These are phyloP conservation scores for Tenthredo livida DNA, from an alignment of 2,888 invertebrate species.

Conservation along the genomic window DNA sequence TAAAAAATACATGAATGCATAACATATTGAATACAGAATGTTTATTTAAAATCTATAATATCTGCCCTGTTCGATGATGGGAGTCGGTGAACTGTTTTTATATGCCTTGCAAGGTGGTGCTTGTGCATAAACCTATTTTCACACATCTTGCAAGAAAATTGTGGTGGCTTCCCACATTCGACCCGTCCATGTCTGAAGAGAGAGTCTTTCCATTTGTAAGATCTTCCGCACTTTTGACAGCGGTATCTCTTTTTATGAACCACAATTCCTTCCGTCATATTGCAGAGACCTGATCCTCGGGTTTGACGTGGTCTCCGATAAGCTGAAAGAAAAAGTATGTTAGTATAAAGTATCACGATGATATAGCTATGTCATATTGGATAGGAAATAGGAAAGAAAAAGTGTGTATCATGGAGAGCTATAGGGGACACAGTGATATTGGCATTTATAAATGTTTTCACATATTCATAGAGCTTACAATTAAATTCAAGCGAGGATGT, in stretches of 20 bases:
- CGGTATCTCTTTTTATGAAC: conserved; percentile 28
- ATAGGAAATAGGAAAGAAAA: not conserved
- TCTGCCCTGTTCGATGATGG: conserved; percentile 51
- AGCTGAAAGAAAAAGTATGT: conserved; percentile 57
- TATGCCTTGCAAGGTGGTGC: conserved; percentile 76
- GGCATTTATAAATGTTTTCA: not conserved
- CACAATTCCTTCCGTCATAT: not conserved
- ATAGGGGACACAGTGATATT: not conserved
- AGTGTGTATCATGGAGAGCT: not conserved
- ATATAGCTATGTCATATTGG: not conserved
- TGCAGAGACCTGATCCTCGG: conserved; percentile 50
- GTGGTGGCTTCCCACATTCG: conserved; percentile 68
- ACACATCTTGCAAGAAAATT: conserved; percentile 74
- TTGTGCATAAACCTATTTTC: conserved; percentile 78
- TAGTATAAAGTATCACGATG: conserved; percentile 31
- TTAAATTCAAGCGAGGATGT: not conserved
- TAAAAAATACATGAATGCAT: not conserved
- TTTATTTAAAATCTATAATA: conserved; percentile 45
- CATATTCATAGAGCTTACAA: not conserved
- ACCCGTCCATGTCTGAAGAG: conserved; percentile 58
- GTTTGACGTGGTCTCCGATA: conserved; percentile 50
- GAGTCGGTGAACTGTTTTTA: conserved; percentile 64
- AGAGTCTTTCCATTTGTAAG: conserved; percentile 57
- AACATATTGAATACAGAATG: not conserved
- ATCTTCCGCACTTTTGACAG: conserved; percentile 55